Base-by-base conservation (phyloP, 2,888 invertebrate species). In the Lithophane socia region DNA sequence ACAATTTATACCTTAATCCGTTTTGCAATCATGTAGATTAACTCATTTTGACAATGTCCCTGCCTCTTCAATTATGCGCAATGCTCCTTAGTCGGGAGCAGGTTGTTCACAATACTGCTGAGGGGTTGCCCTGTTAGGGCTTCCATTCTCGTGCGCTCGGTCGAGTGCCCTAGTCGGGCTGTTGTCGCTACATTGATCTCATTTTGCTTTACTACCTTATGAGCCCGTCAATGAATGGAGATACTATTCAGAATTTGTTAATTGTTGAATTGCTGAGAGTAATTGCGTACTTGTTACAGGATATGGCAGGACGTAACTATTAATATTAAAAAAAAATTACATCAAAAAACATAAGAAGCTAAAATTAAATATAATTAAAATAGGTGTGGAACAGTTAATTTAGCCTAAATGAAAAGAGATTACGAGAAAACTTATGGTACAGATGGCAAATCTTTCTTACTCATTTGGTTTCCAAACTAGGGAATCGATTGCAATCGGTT, bases 71-170 rank as follows among this genome's bases (percentile, higher is more conserved):
- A 67, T 37, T 77, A 65, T 65, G 37, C 18, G 24, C 18, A 66
- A 47, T 61, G 37, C 56, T 54, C 16, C 0, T 24, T 56, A 73
- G 72, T 72, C 37, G 21, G 13, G 42, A 78, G 42, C 64, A 61
- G 66, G 54, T 77, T 61, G 75, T 73, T 68, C 79, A 83, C 65
- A 82, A 65, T 80, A 69, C 73, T 69, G 70, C 77, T 65, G 79
- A 72, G 68, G 68, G 68, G 54, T 66, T 69, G 54, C 29, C 24
- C 66, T 56, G 52, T 52, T 61, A 73, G 47, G 42, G 63, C 61
- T 78, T 56, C 37, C 64, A 54, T 61, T 69, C 66, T 44, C 37
- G 42, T 52, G 49, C 61, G 9, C 63, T 54, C 66, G 9, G 42
- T 71, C 24, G 49, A 65, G 67, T 70, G 18, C 58, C 61, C 58